Evolutionary conservation across 1,140 invertebrate genomes (phyloP).

Genomic region (Saccostrea glomerata): DNA sequence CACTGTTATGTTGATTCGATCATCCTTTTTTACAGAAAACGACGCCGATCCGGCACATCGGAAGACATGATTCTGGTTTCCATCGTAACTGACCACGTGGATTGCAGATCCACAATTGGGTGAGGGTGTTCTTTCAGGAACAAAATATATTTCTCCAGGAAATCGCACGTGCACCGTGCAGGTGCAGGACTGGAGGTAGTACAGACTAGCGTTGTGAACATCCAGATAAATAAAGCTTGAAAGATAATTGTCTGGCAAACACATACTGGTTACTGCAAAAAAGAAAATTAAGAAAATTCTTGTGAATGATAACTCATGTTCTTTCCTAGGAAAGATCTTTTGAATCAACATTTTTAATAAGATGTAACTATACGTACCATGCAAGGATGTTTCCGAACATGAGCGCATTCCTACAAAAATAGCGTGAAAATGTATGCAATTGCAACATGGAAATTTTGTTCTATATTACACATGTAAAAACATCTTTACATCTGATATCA

Average conservation of each 20-base stretch:
- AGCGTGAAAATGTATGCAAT: background rate
- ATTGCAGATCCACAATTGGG: background rate
- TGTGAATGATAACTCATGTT: background rate
- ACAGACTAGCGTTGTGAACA: constrained; percentile 26
- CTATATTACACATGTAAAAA: too few species aligned
- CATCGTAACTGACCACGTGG: background rate
- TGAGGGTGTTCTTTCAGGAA: background rate
- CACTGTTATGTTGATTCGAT: background rate
- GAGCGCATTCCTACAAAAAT: background rate
- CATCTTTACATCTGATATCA: too few species aligned
- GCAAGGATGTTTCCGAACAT: background rate
- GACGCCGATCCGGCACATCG: background rate
- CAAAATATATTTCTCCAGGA: background rate
- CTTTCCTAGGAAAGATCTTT: background rate
- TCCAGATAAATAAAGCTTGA: constrained; percentile 11
- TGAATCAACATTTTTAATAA: too few species aligned
- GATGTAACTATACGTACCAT: background rate
- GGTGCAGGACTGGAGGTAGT: background rate
- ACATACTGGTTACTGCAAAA: background rate
- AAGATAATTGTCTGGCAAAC: background rate
- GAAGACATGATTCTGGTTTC: background rate
- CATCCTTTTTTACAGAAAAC: background rate
- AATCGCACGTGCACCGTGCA: constrained; percentile 23
- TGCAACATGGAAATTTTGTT: too few species aligned
- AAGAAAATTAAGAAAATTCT: background rate